phyloP scores from a whole-genome alignment of 2,113 vertebrate species.

The Caretta caretta region DNA sequence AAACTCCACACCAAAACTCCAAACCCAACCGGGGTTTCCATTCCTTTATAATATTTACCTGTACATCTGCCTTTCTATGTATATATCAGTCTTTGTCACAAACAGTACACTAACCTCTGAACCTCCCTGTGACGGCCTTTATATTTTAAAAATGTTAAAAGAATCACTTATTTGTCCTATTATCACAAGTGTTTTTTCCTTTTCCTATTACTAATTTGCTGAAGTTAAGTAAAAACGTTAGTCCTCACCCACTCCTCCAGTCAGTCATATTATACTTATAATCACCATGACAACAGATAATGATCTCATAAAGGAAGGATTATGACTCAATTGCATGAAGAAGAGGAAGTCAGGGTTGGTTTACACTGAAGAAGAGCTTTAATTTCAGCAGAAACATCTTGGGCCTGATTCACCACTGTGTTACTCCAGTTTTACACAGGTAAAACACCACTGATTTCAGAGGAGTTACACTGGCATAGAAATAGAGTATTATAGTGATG shows the following conservation, averaged over 20 bases:
- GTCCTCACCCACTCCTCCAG: conserved; percentile 19
- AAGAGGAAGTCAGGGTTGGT: conserved; percentile 15
- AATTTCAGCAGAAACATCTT: background rate
- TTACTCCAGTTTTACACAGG: background rate
- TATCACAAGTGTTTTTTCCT: background rate
- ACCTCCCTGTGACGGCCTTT: background rate
- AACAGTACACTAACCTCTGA: background rate
- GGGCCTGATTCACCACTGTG: background rate
- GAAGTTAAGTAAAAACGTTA: conserved; percentile 46
- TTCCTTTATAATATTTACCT: background rate
- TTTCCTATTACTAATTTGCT: background rate
- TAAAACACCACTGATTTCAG: background rate
- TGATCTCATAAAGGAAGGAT: conserved; percentile 39
- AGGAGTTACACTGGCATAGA: fast-evolving
- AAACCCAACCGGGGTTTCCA: background rate
- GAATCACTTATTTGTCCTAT: background rate
- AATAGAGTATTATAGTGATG: fast-evolving
- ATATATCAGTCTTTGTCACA: background rate
- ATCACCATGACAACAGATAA: conserved; percentile 58
- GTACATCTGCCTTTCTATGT: background rate
- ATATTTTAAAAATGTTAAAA: conserved; percentile 24
- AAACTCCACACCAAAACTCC: background rate
- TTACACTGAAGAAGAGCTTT: conserved; percentile 26
- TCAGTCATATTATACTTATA: conserved; percentile 47
- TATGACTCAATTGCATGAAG: conserved; percentile 41